phyloP scores from a whole-genome alignment of 2,113 vertebrate species.

The Genyomyrus donnyi region DNA sequence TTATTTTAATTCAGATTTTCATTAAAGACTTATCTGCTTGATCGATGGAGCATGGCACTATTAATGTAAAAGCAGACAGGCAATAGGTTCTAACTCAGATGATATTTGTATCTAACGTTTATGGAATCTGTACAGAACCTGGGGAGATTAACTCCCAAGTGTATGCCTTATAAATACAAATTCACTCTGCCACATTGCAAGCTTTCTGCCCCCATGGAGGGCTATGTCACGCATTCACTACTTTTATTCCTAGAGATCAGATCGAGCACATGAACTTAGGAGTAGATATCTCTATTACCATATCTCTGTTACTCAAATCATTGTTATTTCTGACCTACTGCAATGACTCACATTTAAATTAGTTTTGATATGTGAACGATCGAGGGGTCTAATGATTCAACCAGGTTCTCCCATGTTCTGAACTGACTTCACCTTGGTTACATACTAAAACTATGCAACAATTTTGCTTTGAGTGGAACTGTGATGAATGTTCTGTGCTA shows the following conservation, averaged over 20 bases:
- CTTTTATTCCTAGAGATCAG: constrained; percentile 10
- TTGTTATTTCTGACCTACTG: neutral
- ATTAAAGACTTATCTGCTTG: constrained; percentile 27
- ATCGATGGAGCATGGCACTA: constrained; percentile 16
- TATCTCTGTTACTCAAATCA: neutral
- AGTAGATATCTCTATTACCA: neutral
- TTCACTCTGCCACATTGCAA: neutral
- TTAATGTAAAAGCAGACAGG: constrained; percentile 21
- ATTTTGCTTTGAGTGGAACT: neutral
- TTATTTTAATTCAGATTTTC: constrained; percentile 24
- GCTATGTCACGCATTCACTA: neutral
- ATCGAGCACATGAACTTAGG: neutral
- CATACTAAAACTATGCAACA: neutral
- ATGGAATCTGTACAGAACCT: constrained; percentile 22
- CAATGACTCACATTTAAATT: neutral
- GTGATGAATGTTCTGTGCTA: neutral
- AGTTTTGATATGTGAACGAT: neutral
- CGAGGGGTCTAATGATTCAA: neutral
- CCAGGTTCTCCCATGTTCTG: neutral
- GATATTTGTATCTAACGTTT: constrained; percentile 20
- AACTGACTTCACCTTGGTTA: neutral
- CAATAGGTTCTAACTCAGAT: constrained; percentile 14
- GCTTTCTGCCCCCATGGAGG: neutral
- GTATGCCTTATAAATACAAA: constrained; percentile 3
- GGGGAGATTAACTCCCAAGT: constrained; percentile 24